phyloP scores from a whole-genome alignment of 2,797 vertebrate species.

The Anas bernieri region DNA sequence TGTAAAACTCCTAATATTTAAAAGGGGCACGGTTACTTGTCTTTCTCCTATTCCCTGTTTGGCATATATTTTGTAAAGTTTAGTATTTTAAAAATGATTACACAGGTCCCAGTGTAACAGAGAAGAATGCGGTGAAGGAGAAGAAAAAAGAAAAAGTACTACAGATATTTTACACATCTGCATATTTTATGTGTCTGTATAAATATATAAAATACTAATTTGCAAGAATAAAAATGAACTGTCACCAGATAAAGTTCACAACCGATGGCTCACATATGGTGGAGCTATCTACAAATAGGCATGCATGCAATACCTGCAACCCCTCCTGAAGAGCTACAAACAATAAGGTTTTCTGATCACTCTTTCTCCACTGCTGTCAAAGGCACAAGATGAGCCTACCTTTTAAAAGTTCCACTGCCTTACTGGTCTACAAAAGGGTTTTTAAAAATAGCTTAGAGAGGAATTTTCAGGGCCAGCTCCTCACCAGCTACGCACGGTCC shows the following conservation, averaged over 20 bases:
- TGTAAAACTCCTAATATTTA: background rate
- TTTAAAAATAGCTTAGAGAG: background rate
- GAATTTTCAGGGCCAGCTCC: background rate
- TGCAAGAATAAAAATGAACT: constrained; percentile 8
- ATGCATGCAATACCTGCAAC: background rate
- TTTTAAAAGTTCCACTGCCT: background rate
- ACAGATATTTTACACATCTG: background rate
- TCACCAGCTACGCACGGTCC: background rate
- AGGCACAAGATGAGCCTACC: background rate
- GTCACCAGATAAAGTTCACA: background rate
- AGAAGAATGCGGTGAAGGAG: background rate
- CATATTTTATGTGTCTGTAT: background rate
- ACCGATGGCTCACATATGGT: background rate
- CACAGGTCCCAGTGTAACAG: background rate
- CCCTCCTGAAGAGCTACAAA: background rate
- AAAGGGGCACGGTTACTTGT: background rate
- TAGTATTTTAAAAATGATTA: background rate
- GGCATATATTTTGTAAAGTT: background rate
- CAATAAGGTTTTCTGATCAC: background rate
- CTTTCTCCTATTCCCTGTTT: background rate
- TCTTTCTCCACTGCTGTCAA: background rate
- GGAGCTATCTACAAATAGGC: background rate
- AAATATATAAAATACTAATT: background rate
- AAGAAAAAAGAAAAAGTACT: background rate
- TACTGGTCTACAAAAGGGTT: background rate